phyloP scores from a whole-genome alignment of 2,888 invertebrate species.

The Campoplex capitator region DNA sequence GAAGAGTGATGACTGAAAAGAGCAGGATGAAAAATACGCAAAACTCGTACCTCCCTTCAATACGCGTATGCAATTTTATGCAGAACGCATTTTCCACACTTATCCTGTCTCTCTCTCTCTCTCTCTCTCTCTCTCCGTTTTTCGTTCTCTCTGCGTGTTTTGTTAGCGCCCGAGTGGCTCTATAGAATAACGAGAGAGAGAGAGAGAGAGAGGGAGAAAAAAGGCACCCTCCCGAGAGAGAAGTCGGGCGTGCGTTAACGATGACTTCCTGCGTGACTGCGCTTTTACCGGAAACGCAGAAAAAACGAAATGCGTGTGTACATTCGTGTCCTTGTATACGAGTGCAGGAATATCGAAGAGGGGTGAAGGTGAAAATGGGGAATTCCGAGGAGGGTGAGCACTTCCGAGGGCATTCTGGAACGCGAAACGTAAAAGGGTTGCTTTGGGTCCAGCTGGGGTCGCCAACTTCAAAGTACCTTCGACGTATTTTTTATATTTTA shows the following conservation, averaged over 20 bases:
- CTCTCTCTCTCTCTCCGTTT: not conserved
- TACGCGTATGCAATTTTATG: constrained; percentile 46
- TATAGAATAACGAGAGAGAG: constrained; percentile 21
- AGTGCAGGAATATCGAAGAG: not conserved
- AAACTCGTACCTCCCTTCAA: constrained; percentile 5
- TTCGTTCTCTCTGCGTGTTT: constrained; percentile 5
- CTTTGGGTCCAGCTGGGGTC: constrained; percentile 5
- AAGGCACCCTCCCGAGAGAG: not conserved
- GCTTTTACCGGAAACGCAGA: constrained; percentile 45
- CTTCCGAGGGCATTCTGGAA: not conserved
- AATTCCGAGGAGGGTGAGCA: not conserved
- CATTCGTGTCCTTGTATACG: not conserved
- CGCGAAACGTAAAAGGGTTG: not conserved
- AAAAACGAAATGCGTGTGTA: constrained; percentile 16
- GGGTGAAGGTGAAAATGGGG: not conserved
- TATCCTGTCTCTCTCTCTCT: not conserved
- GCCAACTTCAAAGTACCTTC: not conserved
- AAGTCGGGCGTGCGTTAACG: constrained; percentile 39
- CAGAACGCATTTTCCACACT: constrained; percentile 31
- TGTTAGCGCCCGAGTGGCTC: constrained; percentile 31
- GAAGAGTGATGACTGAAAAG: constrained; percentile 35
- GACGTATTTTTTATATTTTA: constrained; percentile 4
- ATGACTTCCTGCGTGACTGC: constrained; percentile 59
- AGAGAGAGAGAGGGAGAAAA: not conserved
- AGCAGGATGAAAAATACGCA: constrained; percentile 18